Percentiles rank a stretch among this genome's conserved stretches.
Evolutionary conservation across 2,797 vertebrate species (phyloP).

Genomic region (Phrynocephalus vlangalii): DNA sequence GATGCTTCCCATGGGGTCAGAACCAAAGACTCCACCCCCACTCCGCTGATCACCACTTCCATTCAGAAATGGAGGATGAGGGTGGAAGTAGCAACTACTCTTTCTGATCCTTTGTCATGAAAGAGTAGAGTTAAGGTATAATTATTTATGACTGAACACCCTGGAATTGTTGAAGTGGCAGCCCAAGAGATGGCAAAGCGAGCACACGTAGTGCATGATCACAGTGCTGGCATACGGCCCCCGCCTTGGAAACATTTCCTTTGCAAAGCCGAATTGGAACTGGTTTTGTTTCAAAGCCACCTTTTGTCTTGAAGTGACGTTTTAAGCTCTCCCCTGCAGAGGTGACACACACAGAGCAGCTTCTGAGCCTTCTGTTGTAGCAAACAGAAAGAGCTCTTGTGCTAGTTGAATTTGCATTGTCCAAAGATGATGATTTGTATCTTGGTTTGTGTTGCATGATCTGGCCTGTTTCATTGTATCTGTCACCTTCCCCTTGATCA

Average conservation of each 20-base stretch:
- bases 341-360: background rate
- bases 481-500: background rate
- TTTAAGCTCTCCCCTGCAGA: background rate
- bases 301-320: background rate
- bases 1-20: background rate
- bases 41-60: background rate
- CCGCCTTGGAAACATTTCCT: background rate
- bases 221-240: background rate
- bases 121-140: background rate
- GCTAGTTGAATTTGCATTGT: background rate
- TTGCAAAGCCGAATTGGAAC: background rate
- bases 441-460: background rate
- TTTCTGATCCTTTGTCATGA: background rate
- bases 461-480: background rate
- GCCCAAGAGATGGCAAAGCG: background rate
- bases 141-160: background rate
- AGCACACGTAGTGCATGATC: background rate
- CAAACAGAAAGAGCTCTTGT: background rate
- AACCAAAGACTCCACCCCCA: too few species aligned
- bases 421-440: background rate
- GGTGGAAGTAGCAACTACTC: background rate
- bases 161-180: background rate
- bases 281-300: too few species aligned
- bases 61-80: background rate
- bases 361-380: background rate